A percentile compares a stretch with the other conserved stretches of the same genome.
Evolutionary conservation across 2,797 vertebrate genomes (phyloP).

Genomic region (Danio kyathit): DNA sequence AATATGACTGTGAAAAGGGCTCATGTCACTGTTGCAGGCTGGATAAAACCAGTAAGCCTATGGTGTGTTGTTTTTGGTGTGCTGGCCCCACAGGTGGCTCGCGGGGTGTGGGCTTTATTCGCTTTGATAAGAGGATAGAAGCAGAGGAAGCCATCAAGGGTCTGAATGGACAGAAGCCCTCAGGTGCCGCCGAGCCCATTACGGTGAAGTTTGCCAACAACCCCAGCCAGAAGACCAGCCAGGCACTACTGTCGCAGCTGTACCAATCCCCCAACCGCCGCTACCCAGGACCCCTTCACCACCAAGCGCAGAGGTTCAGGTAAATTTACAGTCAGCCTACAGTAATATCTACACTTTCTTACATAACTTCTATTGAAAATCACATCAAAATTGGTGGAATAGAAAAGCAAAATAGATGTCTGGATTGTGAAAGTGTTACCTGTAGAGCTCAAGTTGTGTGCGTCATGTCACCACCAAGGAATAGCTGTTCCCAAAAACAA

Average conservation of each 20-base stretch:
- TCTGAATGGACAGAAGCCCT: constrained; percentile 99
- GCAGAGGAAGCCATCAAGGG: constrained; percentile 99
- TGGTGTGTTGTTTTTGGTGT: constrained; percentile 73
- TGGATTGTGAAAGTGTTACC: constrained; percentile 25
- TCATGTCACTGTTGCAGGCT: neutral
- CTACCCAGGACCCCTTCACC: constrained; percentile 97
- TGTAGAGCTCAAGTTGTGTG: constrained; percentile 13
- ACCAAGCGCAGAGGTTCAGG: constrained; percentile 99
- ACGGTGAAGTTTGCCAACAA: constrained; percentile 99
- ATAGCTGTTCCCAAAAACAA: constrained; percentile 7
- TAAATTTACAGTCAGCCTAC: constrained; percentile 74
- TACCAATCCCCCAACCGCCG: constrained; percentile 99
- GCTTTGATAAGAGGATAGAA: constrained; percentile 99
- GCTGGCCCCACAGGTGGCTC: constrained; percentile 93
- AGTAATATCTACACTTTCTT: neutral
- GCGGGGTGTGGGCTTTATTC: constrained; percentile 99
- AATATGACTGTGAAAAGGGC: neutral
- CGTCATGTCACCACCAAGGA: neutral
- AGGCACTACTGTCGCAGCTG: constrained; percentile 98
- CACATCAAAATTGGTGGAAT: constrained; percentile 32
- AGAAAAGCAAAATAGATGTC: constrained; percentile 29
- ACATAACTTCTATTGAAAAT: constrained; percentile 5
- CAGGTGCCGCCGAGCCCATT: constrained; percentile 97
- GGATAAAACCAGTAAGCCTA: constrained; percentile 47
- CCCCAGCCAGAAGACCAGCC: constrained; percentile 99